Base-by-base conservation (phyloP, 2,113 vertebrate species). In the Nothoprocta pentlandii region DNA sequence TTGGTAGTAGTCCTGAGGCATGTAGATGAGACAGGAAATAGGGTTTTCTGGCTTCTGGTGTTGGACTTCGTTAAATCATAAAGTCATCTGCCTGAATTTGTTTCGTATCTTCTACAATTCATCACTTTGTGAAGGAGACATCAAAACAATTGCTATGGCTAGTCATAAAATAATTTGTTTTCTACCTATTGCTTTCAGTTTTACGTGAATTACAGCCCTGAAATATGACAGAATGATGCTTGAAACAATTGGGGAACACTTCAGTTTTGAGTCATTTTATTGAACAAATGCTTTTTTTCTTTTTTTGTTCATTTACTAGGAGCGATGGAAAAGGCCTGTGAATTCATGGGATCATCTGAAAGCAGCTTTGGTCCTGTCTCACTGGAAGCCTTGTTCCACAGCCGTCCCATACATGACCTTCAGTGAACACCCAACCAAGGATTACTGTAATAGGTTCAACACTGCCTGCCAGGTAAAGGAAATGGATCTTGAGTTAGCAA, bases 291-390 rank as follows among this genome's bases (percentile, higher is more conserved):
- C 83, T 91, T 70, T 83, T 9, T 87, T 87, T 49, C 16, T 83
- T 87, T 88, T 90, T 74, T 83, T 39, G 2, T 2, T 95, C 75
- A 6, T 94, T 95, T 75, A 96, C 39, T 68, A 99, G 98, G 96
- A 97, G 98, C 96, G 97, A 97, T 13, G 99, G 98, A 78, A 97
- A 98, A 93, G 98, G 98, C 12, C 49, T 98, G 70, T 97, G 98
- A 34, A 88, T 98, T 80, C 97, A 93, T 94, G 98, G 96, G 98
- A 98, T 82, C 80, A 85, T 67, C 91, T 96, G 16, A 98, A 98
- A 68, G 97, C 98, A 53, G 98, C 97, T 26, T 95, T 98, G 6
- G 92, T 98, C 28, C 28, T 90, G 10, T 97, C 98, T 28, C 97
- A 94, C 17, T 99, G 98, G 98, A 99, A 98, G 85, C 97, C 98